Base-by-base conservation (phyloP, 2,888 invertebrate species). In the Gymnosoma rotundatum region DNA sequence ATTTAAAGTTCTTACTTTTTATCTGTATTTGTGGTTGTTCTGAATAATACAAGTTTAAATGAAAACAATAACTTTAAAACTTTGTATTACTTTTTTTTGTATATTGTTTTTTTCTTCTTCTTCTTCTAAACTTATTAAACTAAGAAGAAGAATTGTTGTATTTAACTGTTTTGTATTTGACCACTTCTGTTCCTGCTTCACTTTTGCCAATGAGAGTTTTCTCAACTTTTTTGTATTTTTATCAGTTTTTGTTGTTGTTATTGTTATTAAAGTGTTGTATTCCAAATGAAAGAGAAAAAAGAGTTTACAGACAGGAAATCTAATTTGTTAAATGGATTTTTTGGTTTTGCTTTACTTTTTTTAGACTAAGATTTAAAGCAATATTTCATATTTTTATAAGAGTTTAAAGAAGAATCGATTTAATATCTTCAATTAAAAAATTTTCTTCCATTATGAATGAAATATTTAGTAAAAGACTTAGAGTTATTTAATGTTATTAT, bases 251-350 rank as follows among this genome's bases (percentile, higher is more conserved):
- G 0, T 52, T 54, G 4, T 38, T 38, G 5, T 50, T 2, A 6
- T 20, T 50, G 2, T 4, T 25, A 2, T 4, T 25, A 25, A 25
- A 25, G 25, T 25, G 25, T 25, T 25, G 25, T 4, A 25, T 25
- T 25, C 25, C 25, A 60, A 50, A 20, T 61, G 16, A n/a, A 18
- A 6, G 52, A 21, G 61, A 63, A 52, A 25, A 25, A 25, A 25
- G 25, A 54, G 45, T 38, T 64, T 32, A 54, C 16, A 48, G 3
- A 64, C 45, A 36, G 54, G 64, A 74, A 74, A 74, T 74, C 12
- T 54, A 74, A 74, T 74, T 64, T 74, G 32, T 45, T 74, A 74
- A 74, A 74, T 64, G 74, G 64, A 54, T 74, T 74, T 64, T 74
- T 56, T 0, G 16, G 54, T 61, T 25, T 74, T n/a, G 52, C 6